These are phyloP conservation scores for Apistogramma diplotaenia DNA, from an alignment of 2,113 vertebrate genomes.

Conservation along the genomic window DNA sequence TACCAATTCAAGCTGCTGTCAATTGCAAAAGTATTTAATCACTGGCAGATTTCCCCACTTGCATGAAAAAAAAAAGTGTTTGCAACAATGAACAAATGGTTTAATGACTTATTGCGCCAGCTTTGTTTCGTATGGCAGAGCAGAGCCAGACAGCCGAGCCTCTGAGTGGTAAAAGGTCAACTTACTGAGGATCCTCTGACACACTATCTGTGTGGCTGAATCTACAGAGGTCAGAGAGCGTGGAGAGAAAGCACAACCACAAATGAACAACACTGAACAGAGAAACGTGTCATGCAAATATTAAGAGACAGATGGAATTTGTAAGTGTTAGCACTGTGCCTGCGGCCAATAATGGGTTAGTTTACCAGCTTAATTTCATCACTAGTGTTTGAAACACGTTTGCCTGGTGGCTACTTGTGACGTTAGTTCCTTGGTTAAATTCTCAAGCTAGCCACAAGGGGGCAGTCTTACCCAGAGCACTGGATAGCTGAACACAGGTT, in stretches of 20 bases:
- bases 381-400: not conserved
- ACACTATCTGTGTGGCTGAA: constrained; percentile 88
- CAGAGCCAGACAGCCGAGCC: not conserved
- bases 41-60: constrained; percentile 7
- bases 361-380: not conserved
- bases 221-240: constrained; percentile 84
- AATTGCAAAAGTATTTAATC: not conserved
- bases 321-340: not conserved
- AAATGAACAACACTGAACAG: constrained; percentile 32
- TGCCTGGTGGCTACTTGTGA: not conserved
- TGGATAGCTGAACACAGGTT: not conserved
- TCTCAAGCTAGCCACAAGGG: constrained; percentile 51
- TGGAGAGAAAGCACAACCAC: constrained; percentile 58
- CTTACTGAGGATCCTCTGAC: constrained; percentile 96
- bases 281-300: not conserved
- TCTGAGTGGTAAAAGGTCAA: constrained; percentile 43
- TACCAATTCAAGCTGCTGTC: not conserved
- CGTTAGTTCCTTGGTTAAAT: not conserved
- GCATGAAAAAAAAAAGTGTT: not conserved
- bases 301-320: not conserved
- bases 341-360: not conserved
- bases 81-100: not conserved
- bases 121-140: not conserved
- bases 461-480: constrained; percentile 51
- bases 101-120: not conserved